phyloP scores from a whole-genome alignment of 2,888 invertebrate genomes.

The Xanthorhoe spadicearia region DNA sequence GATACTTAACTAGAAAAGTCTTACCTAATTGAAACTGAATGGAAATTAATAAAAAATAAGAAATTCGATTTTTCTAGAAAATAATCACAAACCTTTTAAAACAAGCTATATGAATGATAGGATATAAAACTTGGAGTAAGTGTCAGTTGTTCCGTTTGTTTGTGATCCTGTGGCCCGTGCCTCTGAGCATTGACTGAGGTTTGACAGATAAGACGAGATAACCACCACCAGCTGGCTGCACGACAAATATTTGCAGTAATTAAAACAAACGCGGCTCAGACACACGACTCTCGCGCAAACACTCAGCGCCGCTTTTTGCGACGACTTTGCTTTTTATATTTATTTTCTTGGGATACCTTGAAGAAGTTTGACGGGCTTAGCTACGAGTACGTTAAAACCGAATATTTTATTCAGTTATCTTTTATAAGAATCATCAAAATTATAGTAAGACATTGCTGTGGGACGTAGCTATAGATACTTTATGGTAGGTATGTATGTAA shows the following conservation, averaged over 20 bases:
- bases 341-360: slow-evolving; percentile 45
- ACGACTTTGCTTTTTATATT: slow-evolving; percentile 52
- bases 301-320: slow-evolving; percentile 63
- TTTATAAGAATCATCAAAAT: background rate
- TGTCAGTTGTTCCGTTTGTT: slow-evolving; percentile 41
- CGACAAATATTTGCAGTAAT: slow-evolving; percentile 80
- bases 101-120: background rate
- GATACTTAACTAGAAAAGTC: too few species aligned
- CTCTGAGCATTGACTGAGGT: slow-evolving; percentile 81
- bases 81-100: too few species aligned
- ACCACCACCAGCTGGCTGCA: slow-evolving; percentile 74
- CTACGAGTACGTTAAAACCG: background rate
- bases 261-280: slow-evolving; percentile 71
- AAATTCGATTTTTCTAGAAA: too few species aligned
- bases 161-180: slow-evolving; percentile 67
- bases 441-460: background rate
- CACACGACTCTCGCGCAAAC: slow-evolving; percentile 63
- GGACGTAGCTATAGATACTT: background rate
- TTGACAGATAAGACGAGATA: slow-evolving; percentile 83
- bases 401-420: background rate
- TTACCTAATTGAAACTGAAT: too few species aligned
- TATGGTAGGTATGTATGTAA: background rate
- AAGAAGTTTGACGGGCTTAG: slow-evolving; percentile 12
- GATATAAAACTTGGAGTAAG: background rate
- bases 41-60: too few species aligned